A percentile compares a stretch with the other conserved stretches of the same genome.
These are phyloP conservation scores for Hemaris fuciformis DNA, from an alignment of 2,888 invertebrate species.

Conservation along the genomic window DNA sequence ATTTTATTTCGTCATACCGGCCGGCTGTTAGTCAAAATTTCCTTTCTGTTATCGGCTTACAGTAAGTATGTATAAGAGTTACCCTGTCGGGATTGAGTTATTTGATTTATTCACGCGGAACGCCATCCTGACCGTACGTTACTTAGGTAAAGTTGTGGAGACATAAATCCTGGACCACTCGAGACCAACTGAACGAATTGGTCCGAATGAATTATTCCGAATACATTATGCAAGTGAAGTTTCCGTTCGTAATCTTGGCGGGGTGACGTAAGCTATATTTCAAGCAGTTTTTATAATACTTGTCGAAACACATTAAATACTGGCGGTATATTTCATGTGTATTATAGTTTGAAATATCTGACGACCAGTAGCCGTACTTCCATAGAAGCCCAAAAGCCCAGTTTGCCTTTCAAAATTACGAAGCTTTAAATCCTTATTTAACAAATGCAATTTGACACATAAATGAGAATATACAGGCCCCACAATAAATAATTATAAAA, in stretches of 20 bases:
- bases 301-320: neutral
- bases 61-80: conserved; percentile 15
- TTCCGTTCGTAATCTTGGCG: conserved; percentile 34
- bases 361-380: too few relatives aligned
- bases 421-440: too few relatives aligned
- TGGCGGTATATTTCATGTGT: too few relatives aligned
- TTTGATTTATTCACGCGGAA: conserved; percentile 59
- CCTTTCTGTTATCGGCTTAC: neutral
- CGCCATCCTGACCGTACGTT: conserved; percentile 52
- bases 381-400: too few relatives aligned
- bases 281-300: conserved; percentile 22
- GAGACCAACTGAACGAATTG: conserved; percentile 55
- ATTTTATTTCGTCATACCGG: neutral
- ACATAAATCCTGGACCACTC: conserved; percentile 64
- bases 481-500: too few relatives aligned
- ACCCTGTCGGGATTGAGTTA: conserved; percentile 29
- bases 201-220: conserved; percentile 59
- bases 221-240: conserved; percentile 47
- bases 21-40: conserved; percentile 12
- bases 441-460: too few relatives aligned
- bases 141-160: conserved; percentile 59
- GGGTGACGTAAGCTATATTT: conserved; percentile 34
- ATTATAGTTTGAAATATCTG: too few relatives aligned
- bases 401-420: too few relatives aligned
- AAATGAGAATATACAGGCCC: too few relatives aligned